Percentiles rank a stretch among this genome's conserved stretches.
These are phyloP conservation scores for Gymnoscopelus braueri DNA, from an alignment of 2,797 vertebrate genomes.

Conservation along the genomic window DNA sequence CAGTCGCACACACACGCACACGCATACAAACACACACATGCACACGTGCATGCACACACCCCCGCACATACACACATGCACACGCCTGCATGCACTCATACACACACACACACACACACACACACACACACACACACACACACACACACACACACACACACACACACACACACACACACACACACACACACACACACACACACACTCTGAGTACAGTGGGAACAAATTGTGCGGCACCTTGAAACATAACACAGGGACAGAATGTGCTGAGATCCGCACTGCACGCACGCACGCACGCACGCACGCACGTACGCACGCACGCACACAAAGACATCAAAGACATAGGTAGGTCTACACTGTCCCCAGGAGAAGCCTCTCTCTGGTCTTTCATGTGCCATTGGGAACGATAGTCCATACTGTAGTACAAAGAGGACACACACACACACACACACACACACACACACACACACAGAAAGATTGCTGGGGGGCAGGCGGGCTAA, in stretches of 20 bases:
- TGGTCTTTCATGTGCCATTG: slow-evolving; percentile 14
- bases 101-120: background rate
- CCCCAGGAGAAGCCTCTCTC: background rate
- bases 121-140: background rate
- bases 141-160: slow-evolving; percentile 1
- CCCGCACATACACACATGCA: background rate
- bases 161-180: slow-evolving; percentile 4
- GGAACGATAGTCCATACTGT: background rate
- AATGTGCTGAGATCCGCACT: slow-evolving; percentile 25
- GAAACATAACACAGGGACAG: slow-evolving; percentile 20
- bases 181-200: slow-evolving; percentile 19
- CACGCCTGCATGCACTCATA: background rate
- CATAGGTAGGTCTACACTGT: background rate
- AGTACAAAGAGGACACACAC: slow-evolving; percentile 11
- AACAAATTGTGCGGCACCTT: slow-evolving; percentile 8
- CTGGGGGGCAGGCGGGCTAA: slow-evolving; percentile 59
- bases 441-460: slow-evolving; percentile 11
- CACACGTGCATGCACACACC: background rate
- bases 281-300: background rate
- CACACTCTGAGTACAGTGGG: slow-evolving; percentile 2
- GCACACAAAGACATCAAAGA: slow-evolving; percentile 1
- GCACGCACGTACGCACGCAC: slow-evolving; percentile 12
- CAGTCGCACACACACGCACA: background rate
- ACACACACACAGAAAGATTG: slow-evolving; percentile 24
- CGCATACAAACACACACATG: background rate